phyloP scores from a whole-genome alignment of 2,888 invertebrate genomes.

The Piscicola geometra region DNA sequence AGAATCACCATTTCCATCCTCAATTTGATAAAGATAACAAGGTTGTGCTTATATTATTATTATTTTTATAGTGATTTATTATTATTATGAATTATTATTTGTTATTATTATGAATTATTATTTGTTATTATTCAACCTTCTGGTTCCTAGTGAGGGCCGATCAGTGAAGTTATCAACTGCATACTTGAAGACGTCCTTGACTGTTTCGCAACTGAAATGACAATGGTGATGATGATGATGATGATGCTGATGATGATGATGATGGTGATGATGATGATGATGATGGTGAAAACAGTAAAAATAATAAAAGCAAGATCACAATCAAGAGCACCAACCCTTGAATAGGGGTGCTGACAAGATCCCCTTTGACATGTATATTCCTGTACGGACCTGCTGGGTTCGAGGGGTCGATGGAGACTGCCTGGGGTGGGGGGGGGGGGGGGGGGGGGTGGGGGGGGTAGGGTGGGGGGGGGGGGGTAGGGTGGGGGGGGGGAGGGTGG shows the following conservation, averaged over 20 bases:
- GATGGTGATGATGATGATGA: no score
- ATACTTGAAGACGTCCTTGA: constrained; percentile 69
- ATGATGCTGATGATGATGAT: no score
- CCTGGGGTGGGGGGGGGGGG: constrained; percentile 18
- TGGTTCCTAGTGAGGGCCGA: constrained; percentile 78
- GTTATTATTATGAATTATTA: no score
- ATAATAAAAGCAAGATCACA: no score
- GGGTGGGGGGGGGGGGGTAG: neutral
- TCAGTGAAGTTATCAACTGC: constrained; percentile 70
- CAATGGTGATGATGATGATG: no score
- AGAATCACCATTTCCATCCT: no score
- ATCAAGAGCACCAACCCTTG: constrained; percentile 1
- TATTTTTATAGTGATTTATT: no score
- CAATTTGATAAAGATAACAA: no score
- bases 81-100: no score
- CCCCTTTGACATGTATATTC: constrained; percentile 20
- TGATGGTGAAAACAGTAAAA: no score
- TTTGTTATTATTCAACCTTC: constrained; percentile 54
- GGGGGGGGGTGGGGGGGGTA: neutral
- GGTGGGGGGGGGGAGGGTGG: no score
- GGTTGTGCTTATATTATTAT: no score
- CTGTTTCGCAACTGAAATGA: constrained; percentile 48
- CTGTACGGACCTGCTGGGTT: constrained; percentile 34
- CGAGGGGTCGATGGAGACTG: constrained; percentile 11
- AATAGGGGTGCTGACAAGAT: constrained; percentile 18